Conservation (phyloP, 2,888 invertebrate genomes). For the Onthophagus sagittarius region DNA sequence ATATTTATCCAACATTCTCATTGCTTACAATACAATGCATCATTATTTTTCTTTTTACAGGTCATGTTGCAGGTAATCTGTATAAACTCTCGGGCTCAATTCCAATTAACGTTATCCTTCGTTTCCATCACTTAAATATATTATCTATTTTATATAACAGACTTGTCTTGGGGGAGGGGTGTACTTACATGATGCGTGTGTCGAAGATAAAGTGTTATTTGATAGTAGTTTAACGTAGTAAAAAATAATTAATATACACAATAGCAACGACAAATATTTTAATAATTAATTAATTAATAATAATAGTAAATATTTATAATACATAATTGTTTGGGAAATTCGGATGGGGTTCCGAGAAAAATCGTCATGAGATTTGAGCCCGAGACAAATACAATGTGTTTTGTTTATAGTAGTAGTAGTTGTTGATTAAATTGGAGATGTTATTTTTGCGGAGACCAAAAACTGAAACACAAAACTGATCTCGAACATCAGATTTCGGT, state of each 20-base stretch:
- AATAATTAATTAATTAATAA: background rate
- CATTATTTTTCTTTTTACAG: slow-evolving; percentile 37
- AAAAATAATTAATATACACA: slow-evolving; percentile 4
- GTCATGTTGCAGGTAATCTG: slow-evolving; percentile 46
- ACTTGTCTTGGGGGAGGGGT: slow-evolving; percentile 11
- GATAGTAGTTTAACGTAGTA: slow-evolving; percentile 5
- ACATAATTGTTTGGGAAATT: background rate
- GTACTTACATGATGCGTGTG: background rate
- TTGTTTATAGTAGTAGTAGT: background rate
- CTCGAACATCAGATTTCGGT: background rate
- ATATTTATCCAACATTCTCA: slow-evolving; percentile 51
- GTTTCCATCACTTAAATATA: background rate
- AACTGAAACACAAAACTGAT: background rate
- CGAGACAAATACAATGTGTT: background rate
- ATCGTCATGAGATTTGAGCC: background rate
- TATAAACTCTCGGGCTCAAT: background rate
- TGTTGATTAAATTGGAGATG: background rate
- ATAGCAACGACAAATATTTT: slow-evolving; percentile 3
- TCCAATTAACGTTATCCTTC: background rate
- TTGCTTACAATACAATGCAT: slow-evolving; percentile 47
- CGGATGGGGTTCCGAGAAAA: background rate
- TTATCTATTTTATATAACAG: slow-evolving; percentile 10
- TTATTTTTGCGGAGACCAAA: background rate
- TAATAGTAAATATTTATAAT: slow-evolving; percentile 6
- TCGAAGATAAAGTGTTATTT: slow-evolving; percentile 5